Conservation (phyloP, 2,888 invertebrate genomes). For the Himalopsyche anomala region DNA sequence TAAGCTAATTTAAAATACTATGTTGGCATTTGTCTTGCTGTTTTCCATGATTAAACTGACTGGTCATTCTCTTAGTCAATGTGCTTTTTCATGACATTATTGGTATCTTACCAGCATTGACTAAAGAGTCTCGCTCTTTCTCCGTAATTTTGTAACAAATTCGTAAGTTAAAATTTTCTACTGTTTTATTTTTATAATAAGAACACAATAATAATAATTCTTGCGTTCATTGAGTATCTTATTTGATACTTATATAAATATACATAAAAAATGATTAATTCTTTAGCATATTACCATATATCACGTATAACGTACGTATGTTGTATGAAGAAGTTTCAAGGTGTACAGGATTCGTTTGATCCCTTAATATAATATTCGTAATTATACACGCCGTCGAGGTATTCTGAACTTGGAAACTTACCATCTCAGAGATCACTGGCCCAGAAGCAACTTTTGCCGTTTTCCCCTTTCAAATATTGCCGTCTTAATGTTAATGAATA, state of each 20-base stretch:
- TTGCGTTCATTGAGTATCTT: no score
- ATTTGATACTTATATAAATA: background rate
- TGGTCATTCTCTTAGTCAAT: no score
- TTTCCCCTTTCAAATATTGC: conserved; percentile 63
- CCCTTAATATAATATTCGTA: conserved; percentile 64
- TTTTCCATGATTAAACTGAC: no score
- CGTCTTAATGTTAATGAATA: conserved; percentile 65
- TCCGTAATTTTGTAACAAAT: no score
- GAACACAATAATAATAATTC: no score
- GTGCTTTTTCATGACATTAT: no score
- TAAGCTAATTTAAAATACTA: no score
- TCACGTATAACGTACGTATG: background rate
- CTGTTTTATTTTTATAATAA: no score
- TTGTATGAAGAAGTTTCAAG: background rate
- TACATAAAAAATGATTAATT: background rate
- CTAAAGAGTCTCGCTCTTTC: no score
- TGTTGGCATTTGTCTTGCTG: no score
- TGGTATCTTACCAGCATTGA: no score
- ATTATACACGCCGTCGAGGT: conserved; percentile 58
- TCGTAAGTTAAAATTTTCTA: no score
- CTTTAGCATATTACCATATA: background rate
- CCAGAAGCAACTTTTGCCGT: conserved; percentile 58
- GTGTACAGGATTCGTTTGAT: conserved; percentile 50
- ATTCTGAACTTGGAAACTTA: conserved; percentile 57
- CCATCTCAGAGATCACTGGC: conserved; percentile 42